phyloP scores from a whole-genome alignment of 2,113 vertebrate genomes.

The Noctilio leporinus region DNA sequence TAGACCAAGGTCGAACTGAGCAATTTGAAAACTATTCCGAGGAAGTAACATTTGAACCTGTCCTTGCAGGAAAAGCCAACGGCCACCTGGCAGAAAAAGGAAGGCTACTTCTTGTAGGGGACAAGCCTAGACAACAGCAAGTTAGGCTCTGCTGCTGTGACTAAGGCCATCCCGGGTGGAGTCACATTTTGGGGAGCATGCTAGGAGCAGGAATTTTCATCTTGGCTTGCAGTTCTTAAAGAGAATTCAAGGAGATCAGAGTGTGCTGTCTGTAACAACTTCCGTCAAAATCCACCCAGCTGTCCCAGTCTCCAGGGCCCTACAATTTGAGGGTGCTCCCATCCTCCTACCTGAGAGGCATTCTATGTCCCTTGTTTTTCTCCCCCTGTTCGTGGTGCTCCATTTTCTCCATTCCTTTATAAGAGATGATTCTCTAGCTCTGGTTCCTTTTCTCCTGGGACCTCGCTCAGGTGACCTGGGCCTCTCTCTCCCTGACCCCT shows the following conservation, averaged over 20 bases:
- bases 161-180: background rate
- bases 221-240: background rate
- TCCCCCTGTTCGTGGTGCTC: rapidly evolving
- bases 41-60: background rate
- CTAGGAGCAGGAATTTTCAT: background rate
- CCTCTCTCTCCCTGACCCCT: background rate
- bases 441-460: background rate
- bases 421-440: too few species aligned
- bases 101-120: background rate
- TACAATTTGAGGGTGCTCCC: background rate
- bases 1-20: background rate
- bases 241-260: background rate
- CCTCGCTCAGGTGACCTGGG: background rate
- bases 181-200: background rate
- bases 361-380: too few species aligned
- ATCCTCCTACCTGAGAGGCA: background rate
- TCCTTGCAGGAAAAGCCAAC: background rate
- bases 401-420: rapidly evolving
- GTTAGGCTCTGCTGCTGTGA: background rate
- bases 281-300: rapidly evolving
- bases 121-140: background rate
- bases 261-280: background rate
- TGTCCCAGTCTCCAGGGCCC: background rate
- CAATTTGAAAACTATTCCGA: background rate
- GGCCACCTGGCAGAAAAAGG: background rate